Evolutionary conservation across 2,797 vertebrate species (phyloP).

Genomic region (Fistularia commersonii): DNA sequence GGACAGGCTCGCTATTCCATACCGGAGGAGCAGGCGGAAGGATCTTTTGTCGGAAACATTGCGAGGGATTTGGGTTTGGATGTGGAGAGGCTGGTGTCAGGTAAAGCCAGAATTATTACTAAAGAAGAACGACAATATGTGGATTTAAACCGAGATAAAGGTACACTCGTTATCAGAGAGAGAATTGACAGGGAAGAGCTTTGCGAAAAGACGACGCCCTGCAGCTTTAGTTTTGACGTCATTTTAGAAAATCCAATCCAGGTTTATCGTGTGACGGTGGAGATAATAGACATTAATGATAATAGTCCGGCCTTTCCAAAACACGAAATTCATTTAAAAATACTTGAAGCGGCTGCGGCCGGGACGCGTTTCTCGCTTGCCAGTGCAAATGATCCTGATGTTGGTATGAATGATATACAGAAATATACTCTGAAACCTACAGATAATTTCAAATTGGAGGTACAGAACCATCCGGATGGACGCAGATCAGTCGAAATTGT

Average conservation of each 20-base stretch:
- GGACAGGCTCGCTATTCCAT: too few species aligned
- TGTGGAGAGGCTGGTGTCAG: too few species aligned
- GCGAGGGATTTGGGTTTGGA: too few species aligned
- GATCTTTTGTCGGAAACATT: too few species aligned
- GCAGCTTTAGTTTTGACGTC: conserved; percentile 55
- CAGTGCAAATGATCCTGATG: conserved; percentile 55
- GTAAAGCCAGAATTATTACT: too few species aligned
- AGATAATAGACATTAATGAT: conserved; percentile 69
- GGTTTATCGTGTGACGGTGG: conserved; percentile 63
- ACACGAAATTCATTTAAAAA: conserved; percentile 38
- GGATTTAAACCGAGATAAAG: too few species aligned
- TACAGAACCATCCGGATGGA: conserved; percentile 23
- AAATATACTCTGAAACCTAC: conserved; percentile 45
- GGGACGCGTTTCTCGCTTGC: conserved; percentile 29
- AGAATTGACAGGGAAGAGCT: too few species aligned
- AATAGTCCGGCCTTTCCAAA: conserved; percentile 59
- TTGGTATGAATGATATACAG: conserved; percentile 53
- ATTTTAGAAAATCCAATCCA: conserved; percentile 71
- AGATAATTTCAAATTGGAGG: conserved; percentile 55
- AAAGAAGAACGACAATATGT: too few species aligned
- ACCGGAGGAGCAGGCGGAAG: too few species aligned
- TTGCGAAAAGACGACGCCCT: too few species aligned
- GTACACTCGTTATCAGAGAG: too few species aligned
- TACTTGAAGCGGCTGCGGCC: conserved; percentile 23
- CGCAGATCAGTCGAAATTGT: conserved; percentile 63